Base-by-base conservation (phyloP, 2,888 invertebrate genomes). In the Caenorhabditis imperialis region DNA sequence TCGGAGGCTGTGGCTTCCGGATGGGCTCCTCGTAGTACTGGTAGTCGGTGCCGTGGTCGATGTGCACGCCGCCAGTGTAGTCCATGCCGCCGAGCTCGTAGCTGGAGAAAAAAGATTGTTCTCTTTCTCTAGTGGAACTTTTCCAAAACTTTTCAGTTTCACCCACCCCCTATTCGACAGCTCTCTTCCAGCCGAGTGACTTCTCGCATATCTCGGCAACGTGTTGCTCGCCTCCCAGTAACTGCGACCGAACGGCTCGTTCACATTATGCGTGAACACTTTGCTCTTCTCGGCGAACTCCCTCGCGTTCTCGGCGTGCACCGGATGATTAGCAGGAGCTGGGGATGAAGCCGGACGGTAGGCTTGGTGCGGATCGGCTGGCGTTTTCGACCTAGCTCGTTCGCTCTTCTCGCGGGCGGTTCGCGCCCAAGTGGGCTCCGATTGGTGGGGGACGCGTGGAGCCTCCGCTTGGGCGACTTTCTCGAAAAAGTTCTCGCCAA, bases 21-120 rank as follows among this genome's bases (percentile, higher is more conserved):
- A 38, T 45, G 14, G 67, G 71, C 23, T 78, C 71, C 18, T 62
- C 58, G 35, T 77, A 74, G 40, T 76, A 78, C 42, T 71, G 71
- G 37, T 77, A 74, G 47, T 77, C 76, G 27, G 69, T 63, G 27
- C 69, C 80, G 23, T 76, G 69, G 54, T 81, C 81, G 30, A 81
- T 63, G 33, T 75, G 77, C 7, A 77, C n/a, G 20, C 79, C 81
- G 18, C 57, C 53, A 12, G 79, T 78, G 55, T 67, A 82, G 55
- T 81, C 82, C 42, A 80, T 71, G 47, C 82, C 82, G 33, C 82
- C 82, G 22, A 76, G 58, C 30, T 82, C 81, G 47, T 82, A 82
- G 10, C 81, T 71, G 35, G 33, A 27, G 2, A 2, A 8, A 3
- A 2, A n/a, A 22, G 7, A 48, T 2, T 1, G 20, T 23, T 22